Evolutionary conservation across 2,888 invertebrate genomes (phyloP), one percentile per base, ranked within the genome.

Genomic region (Leucophora obtusa): DNA sequence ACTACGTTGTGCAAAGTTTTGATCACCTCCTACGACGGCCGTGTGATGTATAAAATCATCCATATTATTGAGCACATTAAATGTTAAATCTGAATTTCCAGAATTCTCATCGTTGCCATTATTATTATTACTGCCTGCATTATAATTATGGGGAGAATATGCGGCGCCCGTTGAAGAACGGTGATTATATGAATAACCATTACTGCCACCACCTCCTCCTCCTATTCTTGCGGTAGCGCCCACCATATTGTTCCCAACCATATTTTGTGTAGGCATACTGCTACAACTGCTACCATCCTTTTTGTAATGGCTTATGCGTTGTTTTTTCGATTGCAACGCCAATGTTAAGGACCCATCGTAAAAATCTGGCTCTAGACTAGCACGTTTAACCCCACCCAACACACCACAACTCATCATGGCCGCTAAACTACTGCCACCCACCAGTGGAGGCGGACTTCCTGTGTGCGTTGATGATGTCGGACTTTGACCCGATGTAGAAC

Each of bases 231-330:
- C 60, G 65, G 70, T 72, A 66, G 76, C 66, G 63, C 78, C 60
- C 47, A 24, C 72, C 51, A 72, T 78, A 74, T 35, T 74, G 43
- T n/a, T 69, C 83, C 76, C 75, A 82, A 72, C 51, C 81, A 58
- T 58, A 71, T 38, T 47, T 14, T 6, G 14, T n/a, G 43, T 47
- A n/a, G n/a, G 14, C 43, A 17, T 53, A 28, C 79, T 43, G 24
- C 68, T 77, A 5, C 17, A 51, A 65, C 65, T 62, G 17, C 59
- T 71, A 43, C 86, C 77, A 50, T 88, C 93, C 86, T 94, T 94
- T 85, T 92, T 93, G 89, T 94, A 96, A 91, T 95, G 95, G 88
- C 97, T 96, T 90, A 97, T 96, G 88, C 97, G 94, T 89, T 93
- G 95, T 91, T 95, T 95, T 91, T 97, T 97, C 78, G 84, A 82